A percentile compares a stretch with the other conserved stretches of the same genome.
Conservation (phyloP, 2,888 invertebrate genomes). For the Coelopa pilipes region DNA sequence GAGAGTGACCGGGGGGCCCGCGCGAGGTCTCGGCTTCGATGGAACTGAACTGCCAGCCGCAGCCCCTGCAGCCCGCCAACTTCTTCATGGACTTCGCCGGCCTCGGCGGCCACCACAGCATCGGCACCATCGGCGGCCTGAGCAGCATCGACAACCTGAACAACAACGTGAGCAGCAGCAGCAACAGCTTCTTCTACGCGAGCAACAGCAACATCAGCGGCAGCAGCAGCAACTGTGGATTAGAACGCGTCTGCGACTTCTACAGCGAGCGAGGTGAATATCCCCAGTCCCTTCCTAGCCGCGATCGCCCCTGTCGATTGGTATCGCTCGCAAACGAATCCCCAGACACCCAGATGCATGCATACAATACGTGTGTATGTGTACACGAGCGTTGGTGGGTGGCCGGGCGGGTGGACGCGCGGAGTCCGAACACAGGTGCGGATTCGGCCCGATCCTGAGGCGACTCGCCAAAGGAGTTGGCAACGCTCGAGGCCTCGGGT, state of each 20-base stretch:
- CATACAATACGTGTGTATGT: too few species aligned
- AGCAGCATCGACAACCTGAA: conserved; percentile 14
- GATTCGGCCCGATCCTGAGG: too few species aligned
- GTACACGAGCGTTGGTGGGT: too few species aligned
- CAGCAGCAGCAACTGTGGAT: conserved; percentile 35
- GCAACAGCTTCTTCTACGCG: conserved; percentile 7
- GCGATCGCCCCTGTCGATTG: too few species aligned
- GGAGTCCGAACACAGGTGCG: too few species aligned
- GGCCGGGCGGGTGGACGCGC: too few species aligned
- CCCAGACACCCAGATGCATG: too few species aligned
- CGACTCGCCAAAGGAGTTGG: too few species aligned
- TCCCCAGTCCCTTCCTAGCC: background rate
- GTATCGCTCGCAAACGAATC: too few species aligned
- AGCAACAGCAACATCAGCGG: conserved; percentile 29
- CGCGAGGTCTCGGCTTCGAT: background rate
- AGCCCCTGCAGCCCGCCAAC: background rate
- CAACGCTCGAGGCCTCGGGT: too few species aligned
- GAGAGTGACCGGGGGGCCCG: too few species aligned
- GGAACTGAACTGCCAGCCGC: conserved; percentile 10
- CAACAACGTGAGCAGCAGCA: conserved; percentile 26
- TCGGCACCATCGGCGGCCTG: conserved; percentile 15
- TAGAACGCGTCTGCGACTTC: conserved; percentile 41
- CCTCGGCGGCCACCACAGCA: background rate
- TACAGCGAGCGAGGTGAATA: conserved; percentile 42
- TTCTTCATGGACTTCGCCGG: background rate